Percentiles rank a stretch among this genome's conserved stretches.
Evolutionary conservation across 2,797 vertebrate genomes (phyloP).

Genomic region (Sylvia borin): DNA sequence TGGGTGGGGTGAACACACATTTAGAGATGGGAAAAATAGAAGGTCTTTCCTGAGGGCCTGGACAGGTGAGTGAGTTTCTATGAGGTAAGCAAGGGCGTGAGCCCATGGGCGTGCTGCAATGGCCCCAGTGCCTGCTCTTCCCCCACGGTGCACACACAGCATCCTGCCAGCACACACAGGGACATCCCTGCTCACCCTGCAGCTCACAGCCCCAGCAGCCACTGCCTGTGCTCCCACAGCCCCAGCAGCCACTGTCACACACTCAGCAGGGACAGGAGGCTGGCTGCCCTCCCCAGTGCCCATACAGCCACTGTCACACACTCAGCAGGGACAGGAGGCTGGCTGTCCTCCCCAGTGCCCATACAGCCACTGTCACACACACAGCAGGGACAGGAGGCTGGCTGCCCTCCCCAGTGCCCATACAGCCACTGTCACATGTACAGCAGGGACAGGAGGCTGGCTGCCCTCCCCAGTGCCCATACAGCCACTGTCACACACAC

Average conservation of each 20-base stretch:
- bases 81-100: neutral
- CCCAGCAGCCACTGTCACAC: neutral
- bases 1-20: neutral
- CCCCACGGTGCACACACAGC: accelerated
- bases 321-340: no score
- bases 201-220: neutral
- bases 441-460: no score
- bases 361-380: accelerated
- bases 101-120: accelerated
- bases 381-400: neutral
- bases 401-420: neutral
- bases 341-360: neutral
- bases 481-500: no score
- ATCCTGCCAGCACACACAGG: accelerated
- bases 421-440: accelerated
- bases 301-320: no score
- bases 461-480: no score
- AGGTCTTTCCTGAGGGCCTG: neutral
- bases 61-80: neutral
- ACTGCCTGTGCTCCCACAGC: accelerated
- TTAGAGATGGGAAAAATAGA: neutral
- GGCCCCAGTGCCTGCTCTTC: accelerated
- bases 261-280: no score
- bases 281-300: no score
- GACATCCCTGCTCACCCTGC: neutral